Evolutionary conservation across 1,140 invertebrate species (phyloP).

Genomic region (Teleogryllus occipitalis): DNA sequence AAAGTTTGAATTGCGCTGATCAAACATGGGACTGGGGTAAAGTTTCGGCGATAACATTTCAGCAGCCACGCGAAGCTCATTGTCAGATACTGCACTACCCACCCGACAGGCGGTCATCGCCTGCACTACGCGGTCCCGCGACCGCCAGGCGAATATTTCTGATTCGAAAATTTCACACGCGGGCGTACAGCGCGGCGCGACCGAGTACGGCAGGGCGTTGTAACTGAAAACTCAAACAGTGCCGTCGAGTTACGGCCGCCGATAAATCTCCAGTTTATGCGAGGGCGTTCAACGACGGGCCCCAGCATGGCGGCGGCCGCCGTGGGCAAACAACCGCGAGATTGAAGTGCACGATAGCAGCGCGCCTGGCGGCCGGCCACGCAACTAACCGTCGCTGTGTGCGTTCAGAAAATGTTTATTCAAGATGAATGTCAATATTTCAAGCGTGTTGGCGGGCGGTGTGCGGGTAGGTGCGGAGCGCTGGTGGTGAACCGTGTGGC

Average conservation of each 20-base stretch:
- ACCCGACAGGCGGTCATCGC: too few relatives aligned
- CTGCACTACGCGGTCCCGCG: too few relatives aligned
- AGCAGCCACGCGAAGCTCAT: too few relatives aligned
- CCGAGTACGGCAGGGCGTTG: background rate
- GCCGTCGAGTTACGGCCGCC: background rate
- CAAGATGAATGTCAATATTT: constrained; percentile 1
- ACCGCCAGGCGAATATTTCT: too few relatives aligned
- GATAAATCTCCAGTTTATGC: background rate
- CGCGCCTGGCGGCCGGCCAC: background rate
- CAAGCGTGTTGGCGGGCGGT: background rate
- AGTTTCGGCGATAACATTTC: too few relatives aligned
- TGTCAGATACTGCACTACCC: too few relatives aligned
- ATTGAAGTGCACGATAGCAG: background rate
- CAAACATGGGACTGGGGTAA: too few relatives aligned
- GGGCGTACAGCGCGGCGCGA: too few relatives aligned
- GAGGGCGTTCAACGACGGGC: background rate
- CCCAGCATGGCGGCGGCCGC: background rate
- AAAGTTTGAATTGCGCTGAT: too few relatives aligned
- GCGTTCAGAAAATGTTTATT: background rate
- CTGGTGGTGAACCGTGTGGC: background rate
- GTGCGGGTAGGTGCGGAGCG: background rate
- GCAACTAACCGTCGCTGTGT: background rate
- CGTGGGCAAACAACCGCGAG: background rate
- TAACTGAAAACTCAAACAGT: background rate
- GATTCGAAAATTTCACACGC: too few relatives aligned